A percentile compares a stretch with the other conserved stretches of the same genome.
Evolutionary conservation across 2,113 vertebrate species (phyloP).

Genomic region (Stigmatopora argus): DNA sequence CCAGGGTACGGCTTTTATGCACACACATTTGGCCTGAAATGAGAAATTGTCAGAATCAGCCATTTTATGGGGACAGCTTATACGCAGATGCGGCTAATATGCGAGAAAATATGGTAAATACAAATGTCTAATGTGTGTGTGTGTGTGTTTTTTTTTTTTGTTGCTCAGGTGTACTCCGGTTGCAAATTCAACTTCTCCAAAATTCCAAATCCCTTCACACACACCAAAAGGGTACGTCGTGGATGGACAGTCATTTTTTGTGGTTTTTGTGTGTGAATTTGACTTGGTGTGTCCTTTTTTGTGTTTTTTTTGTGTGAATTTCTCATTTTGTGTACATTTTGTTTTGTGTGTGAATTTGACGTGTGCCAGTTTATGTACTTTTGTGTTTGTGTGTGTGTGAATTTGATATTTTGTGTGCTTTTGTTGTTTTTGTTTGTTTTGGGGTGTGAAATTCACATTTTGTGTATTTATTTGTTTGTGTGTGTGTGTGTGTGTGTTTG

Average conservation of each 20-base stretch:
- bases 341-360: not conserved
- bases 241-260: not conserved
- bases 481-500: too few relatives aligned
- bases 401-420: too few relatives aligned
- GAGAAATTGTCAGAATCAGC: too few relatives aligned
- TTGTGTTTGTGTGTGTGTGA: too few relatives aligned
- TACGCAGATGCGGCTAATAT: not conserved
- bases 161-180: conserved; percentile 83
- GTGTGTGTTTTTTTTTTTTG: not conserved
- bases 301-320: not conserved
- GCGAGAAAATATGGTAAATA: not conserved
- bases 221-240: conserved; percentile 82
- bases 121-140: too few relatives aligned
- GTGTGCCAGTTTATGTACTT: not conserved
- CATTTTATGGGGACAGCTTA: too few relatives aligned
- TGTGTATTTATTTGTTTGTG: too few relatives aligned
- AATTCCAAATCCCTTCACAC: conserved; percentile 88
- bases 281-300: not conserved
- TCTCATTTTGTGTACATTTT: not conserved
- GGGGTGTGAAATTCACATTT: too few relatives aligned
- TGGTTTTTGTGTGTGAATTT: not conserved
- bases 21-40: too few relatives aligned
- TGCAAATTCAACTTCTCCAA: conserved; percentile 94
- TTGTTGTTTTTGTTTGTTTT: too few relatives aligned
- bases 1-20: too few relatives aligned